Evolutionary conservation across 2,888 invertebrate genomes (phyloP).

Genomic region (Trachelus stipa): DNA sequence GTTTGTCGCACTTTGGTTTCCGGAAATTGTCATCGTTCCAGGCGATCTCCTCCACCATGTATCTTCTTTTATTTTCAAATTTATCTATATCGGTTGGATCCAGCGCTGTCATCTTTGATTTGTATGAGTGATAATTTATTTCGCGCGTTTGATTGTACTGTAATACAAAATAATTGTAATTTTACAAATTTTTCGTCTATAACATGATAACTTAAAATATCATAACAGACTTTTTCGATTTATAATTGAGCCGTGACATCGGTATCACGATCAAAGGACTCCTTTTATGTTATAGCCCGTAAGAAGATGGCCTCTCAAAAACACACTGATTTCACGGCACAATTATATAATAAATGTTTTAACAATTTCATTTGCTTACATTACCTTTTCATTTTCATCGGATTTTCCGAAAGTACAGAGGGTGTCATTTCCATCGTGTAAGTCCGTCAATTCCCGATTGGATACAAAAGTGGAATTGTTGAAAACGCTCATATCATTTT

Average conservation of each 20-base stretch:
- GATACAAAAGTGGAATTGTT: slow-evolving; percentile 24
- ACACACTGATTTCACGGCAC: no score
- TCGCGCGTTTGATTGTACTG: slow-evolving; percentile 19
- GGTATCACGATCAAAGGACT: no score
- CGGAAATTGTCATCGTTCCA: slow-evolving; percentile 34
- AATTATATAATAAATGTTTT: no score
- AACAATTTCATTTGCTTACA: neutral
- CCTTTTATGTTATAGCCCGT: no score
- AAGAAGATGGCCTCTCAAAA: no score
- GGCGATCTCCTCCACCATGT: slow-evolving; percentile 21
- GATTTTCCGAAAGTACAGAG: slow-evolving; percentile 35
- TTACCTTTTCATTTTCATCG: neutral
- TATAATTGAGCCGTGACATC: no score
- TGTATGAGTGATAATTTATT: slow-evolving; percentile 33
- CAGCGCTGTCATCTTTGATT: slow-evolving; percentile 39
- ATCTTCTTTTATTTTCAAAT: slow-evolving; percentile 32
- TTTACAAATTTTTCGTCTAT: neutral
- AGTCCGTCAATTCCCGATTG: neutral
- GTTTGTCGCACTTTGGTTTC: slow-evolving; percentile 48
- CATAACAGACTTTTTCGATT: slow-evolving; percentile 7
- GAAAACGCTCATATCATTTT: slow-evolving; percentile 22
- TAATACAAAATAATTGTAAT: slow-evolving; percentile 2
- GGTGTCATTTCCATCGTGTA: slow-evolving; percentile 26
- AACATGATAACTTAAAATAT: neutral
- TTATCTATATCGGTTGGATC: slow-evolving; percentile 40